Conservation (phyloP, 2,797 vertebrate species). For the Gymnopithys bicolor region DNA sequence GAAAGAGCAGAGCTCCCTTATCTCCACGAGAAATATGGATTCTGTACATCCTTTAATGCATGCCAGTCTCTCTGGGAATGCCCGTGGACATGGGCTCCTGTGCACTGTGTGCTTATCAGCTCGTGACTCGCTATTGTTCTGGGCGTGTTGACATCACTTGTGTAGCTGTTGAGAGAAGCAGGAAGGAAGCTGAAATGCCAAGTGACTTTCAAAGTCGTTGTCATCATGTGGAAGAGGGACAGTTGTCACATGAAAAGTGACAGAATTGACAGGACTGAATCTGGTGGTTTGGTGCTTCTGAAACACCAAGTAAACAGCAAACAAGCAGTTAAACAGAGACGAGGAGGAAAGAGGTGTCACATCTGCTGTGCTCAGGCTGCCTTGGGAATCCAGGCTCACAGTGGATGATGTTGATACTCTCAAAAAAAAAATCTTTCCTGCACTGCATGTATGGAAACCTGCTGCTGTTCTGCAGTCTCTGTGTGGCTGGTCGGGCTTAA, state of each 20-base stretch:
- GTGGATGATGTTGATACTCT: not conserved
- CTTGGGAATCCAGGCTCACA: not conserved
- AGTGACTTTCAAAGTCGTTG: slow-evolving; percentile 39
- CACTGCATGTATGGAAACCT: not conserved
- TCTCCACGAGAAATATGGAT: not conserved
- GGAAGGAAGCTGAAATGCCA: slow-evolving; percentile 56
- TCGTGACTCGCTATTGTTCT: not conserved
- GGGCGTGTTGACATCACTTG: slow-evolving; percentile 31
- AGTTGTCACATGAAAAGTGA: slow-evolving; percentile 21
- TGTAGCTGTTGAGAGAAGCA: slow-evolving; percentile 62
- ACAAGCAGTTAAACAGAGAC: not conserved
- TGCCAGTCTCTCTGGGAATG: not conserved
- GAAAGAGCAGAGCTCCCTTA: not conserved
- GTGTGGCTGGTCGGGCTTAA: not conserved
- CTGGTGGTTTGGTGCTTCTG: not conserved
- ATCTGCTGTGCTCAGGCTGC: not conserved
- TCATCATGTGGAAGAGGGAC: slow-evolving; percentile 4
- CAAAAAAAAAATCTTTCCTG: not conserved
- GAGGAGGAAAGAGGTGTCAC: not conserved
- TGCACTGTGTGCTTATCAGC: slow-evolving; percentile 17
- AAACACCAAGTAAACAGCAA: slow-evolving; percentile 10
- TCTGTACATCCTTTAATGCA: not conserved
- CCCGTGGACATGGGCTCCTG: not conserved
- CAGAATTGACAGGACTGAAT: not conserved
- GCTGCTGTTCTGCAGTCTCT: not conserved